Evolutionary conservation across 2,888 invertebrate species (phyloP), one percentile per base, ranked within the genome.

Genomic region (Hydroisotoma schaefferi): DNA sequence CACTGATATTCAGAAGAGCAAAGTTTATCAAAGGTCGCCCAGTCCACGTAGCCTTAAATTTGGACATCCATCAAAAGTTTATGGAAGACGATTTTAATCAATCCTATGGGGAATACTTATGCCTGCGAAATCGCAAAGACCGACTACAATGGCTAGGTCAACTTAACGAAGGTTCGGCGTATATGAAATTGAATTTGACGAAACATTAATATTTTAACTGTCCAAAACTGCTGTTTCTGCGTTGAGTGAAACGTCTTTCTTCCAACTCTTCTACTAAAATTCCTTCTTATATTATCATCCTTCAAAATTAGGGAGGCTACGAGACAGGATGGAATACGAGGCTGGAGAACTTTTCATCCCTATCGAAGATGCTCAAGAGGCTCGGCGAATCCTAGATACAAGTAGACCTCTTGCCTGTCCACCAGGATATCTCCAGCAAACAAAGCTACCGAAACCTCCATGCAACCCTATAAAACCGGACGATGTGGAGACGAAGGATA

Each of bases 51-150:
- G 61, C 63, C 15, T 43, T 69, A 12, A 65, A 69, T 53, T 49
- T 69, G 49, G 62, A 65, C 23, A 69, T 69, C 53, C 58, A 65
- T 43, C 69, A 69, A 44, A 63, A 63, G 28, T 63, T 63, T 37
- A 48, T 69, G 47, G 64, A 67, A 37, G 63, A 61, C n/a, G 69
- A 69, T 33, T 69, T 69, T 46, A 67, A 67, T 57, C 61, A 62
- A 18, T n/a, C 57, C 1, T 69, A 69, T 29, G 69, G 69, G 10
- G 67, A 69, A 28, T 69, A 46, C 47, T 40, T 69, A 22, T 69
- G 69, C 27, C 44, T 69, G 8, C 28, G 57, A 8, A 63, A 52
- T 38, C 18, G 69, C 23, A 38, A 51, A 23, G 67, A 67, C 3
- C 26, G 69, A n/a, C 37, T 69, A 23, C 26, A 29, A 12, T 64